These are phyloP conservation scores for Emydocephalus ijimae DNA, from an alignment of 2,113 vertebrate genomes.

Conservation along the genomic window DNA sequence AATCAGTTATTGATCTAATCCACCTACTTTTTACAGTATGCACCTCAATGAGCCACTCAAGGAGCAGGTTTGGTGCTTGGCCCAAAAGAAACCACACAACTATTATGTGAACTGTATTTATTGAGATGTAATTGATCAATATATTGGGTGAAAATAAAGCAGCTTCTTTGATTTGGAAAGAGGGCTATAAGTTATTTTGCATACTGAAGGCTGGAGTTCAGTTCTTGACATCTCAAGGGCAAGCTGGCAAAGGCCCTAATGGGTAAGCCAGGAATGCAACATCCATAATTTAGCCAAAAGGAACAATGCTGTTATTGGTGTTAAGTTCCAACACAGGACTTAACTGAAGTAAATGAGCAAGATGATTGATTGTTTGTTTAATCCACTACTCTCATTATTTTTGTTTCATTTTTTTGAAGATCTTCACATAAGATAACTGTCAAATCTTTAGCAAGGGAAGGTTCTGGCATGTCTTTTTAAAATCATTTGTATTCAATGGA, in stretches of 20 bases:
- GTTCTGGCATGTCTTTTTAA: slow-evolving; percentile 37
- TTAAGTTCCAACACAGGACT: slow-evolving; percentile 15
- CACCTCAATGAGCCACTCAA: background rate
- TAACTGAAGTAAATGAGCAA: slow-evolving; percentile 48
- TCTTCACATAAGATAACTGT: slow-evolving; percentile 47
- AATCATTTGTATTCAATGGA: slow-evolving; percentile 46
- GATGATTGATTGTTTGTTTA: slow-evolving; percentile 58
- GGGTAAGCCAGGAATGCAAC: background rate
- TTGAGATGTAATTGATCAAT: background rate
- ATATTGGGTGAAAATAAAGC: background rate
- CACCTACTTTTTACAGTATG: background rate
- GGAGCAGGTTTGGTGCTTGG: background rate
- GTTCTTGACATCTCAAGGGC: background rate
- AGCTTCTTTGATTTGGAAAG: background rate
- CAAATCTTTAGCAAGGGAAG: slow-evolving; percentile 54
- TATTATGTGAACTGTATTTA: background rate
- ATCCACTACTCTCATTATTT: slow-evolving; percentile 57
- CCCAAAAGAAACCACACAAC: background rate
- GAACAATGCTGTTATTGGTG: background rate
- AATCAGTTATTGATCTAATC: background rate
- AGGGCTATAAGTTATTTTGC: background rate
- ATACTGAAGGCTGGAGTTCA: background rate
- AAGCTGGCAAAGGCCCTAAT: background rate
- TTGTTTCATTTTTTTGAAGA: slow-evolving; percentile 49
- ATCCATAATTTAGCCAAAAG: background rate